phyloP scores from a whole-genome alignment of 2,888 invertebrate genomes.

The Chelonus formosanus region DNA sequence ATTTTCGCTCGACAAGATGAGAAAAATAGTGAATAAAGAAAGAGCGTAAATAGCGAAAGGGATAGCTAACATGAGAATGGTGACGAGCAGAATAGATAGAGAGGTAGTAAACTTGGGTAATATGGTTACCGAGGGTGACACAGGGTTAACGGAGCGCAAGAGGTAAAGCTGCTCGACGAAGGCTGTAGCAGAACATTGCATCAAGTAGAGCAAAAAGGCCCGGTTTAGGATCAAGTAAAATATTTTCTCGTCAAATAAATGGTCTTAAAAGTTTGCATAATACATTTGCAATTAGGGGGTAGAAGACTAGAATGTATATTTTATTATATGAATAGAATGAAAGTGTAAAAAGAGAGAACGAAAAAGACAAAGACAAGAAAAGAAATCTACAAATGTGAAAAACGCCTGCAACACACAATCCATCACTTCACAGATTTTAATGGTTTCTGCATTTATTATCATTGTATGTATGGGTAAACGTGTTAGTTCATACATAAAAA shows the following conservation, averaged over 20 bases:
- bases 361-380: background rate
- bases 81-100: conserved; percentile 9
- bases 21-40: conserved; percentile 10
- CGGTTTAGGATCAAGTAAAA: conserved; percentile 38
- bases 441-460: conserved; percentile 25
- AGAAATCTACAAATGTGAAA: conserved; percentile 26
- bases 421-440: conserved; percentile 32
- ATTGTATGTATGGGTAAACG: background rate
- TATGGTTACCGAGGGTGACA: conserved; percentile 35
- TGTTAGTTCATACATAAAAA: too few species aligned
- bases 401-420: conserved; percentile 26
- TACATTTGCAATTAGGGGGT: conserved; percentile 42
- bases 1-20: background rate
- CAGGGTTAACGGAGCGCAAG: conserved; percentile 36
- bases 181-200: background rate
- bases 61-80: conserved; percentile 29
- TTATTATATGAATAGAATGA: background rate
- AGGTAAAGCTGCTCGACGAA: conserved; percentile 20
- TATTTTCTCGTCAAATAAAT: conserved; percentile 40
- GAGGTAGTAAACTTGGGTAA: conserved; percentile 30
- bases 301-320: conserved; percentile 21
- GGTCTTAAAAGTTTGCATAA: conserved; percentile 43
- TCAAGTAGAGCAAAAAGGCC: too few species aligned
- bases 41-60: conserved; percentile 11
- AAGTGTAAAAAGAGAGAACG: background rate